Evolutionary conservation across 2,888 invertebrate species (phyloP).

Genomic region (Acanthosoma haemorrhoidale): DNA sequence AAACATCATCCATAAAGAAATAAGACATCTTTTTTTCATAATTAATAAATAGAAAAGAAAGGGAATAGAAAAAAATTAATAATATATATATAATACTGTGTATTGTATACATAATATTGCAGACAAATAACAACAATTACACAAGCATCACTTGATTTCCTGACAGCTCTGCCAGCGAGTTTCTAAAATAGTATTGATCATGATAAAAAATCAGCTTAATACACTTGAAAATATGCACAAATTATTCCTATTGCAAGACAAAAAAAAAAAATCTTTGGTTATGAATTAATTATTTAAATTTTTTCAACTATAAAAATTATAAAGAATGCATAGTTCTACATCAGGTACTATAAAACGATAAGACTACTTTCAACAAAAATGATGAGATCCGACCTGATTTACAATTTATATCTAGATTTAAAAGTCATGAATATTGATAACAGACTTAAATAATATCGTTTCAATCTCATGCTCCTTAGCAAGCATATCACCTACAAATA

Average conservation of each 20-base stretch:
- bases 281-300: too few relatives aligned
- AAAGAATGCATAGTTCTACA: background rate
- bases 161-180: background rate
- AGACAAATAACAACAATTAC: background rate
- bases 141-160: background rate
- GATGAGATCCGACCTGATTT: background rate
- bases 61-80: background rate
- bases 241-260: background rate
- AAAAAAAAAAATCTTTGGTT: background rate
- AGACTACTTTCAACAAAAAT: too few relatives aligned
- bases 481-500: too few relatives aligned
- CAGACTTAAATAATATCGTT: background rate
- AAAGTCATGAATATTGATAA: background rate
- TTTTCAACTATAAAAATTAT: too few relatives aligned
- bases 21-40: too few relatives aligned
- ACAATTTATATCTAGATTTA: background rate
- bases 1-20: too few relatives aligned
- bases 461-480: too few relatives aligned
- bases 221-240: background rate
- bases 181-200: background rate
- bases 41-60: background rate
- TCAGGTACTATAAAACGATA: background rate
- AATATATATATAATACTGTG: background rate
- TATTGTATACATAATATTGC: conserved; percentile 4
- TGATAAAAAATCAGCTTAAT: background rate